Base-by-base conservation (phyloP, 2,113 vertebrate species). In the Neopipo cinnamomea region DNA sequence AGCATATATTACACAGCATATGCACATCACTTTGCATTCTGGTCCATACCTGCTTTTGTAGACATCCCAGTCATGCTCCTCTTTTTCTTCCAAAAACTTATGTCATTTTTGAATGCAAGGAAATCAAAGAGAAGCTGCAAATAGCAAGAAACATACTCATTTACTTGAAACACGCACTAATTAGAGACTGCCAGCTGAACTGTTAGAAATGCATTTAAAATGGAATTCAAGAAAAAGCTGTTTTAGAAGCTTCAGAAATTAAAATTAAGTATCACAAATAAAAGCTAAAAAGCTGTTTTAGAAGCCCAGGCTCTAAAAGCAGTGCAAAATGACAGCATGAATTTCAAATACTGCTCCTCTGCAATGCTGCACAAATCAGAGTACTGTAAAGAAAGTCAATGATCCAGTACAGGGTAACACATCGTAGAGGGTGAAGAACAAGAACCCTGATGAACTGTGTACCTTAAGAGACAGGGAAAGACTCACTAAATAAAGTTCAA, bases 11-110 rank as follows among this genome's bases (percentile, higher is more conserved):
- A 55, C 8, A 53, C 5, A 71, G 25, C 3, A 33, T 15, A 33
- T 0, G 6, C 10, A 39, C 3, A 72, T 19, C 17, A 53, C 28
- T 66, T 66, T 1, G 4, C 22, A n/a, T 73, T 77, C n/a, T 56
- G 58, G 31, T 11, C 35, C 71, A 58, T 86, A 99, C 99, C 99
- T 98, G 99, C 99, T 98, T 99, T 99, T 93, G 98, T 99, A 55
- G 99, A 99, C 99, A 99, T 99, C 50, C 99, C 99, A 88, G 98
- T 99, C 99, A 99, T 99, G 98, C 98, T 99, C 89, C 98, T 99
- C 97, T 99, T 99, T 59, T 99, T 98, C 95, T 99, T 99, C 99
- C 99, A 99, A 93, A 99, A 99, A 93, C 99, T 99, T 97, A 99
- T 99, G 91, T 99, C 99, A 15, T 99, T 99, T 98, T 99, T 99